phyloP scores from a whole-genome alignment of 2,888 invertebrate species.

The Epinotia demarniana region DNA sequence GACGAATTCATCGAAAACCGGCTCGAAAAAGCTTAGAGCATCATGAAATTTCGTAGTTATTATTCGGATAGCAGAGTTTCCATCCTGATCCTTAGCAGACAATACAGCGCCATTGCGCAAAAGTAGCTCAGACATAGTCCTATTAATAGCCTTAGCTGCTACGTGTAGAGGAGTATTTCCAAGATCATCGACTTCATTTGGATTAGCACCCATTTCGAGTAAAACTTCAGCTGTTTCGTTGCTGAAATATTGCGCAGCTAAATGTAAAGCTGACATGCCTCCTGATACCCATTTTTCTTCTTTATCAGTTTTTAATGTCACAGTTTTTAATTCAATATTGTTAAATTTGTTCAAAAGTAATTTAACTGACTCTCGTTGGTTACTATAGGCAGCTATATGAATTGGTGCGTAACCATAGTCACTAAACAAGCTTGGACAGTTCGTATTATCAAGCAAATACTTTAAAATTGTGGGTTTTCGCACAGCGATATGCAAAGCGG shows the following conservation, averaged over 20 bases:
- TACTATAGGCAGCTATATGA: constrained; percentile 61
- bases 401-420: constrained; percentile 45
- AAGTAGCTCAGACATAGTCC: constrained; percentile 56
- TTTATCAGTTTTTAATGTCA: background rate
- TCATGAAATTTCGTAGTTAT: constrained; percentile 53
- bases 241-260: constrained; percentile 46
- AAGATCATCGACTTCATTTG: constrained; percentile 51
- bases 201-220: constrained; percentile 57
- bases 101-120: constrained; percentile 53
- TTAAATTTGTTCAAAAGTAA: constrained; percentile 59
- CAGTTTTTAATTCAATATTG: constrained; percentile 27
- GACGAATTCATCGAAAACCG: constrained; percentile 50
- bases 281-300: constrained; percentile 8
- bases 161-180: constrained; percentile 57
- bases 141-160: constrained; percentile 54
- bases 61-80: constrained; percentile 53
- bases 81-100: constrained; percentile 47
- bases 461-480: constrained; percentile 24
- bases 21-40: constrained; percentile 49
- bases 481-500: constrained; percentile 27
- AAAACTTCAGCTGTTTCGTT: constrained; percentile 49
- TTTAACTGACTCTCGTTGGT: constrained; percentile 70
- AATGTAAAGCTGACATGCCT: constrained; percentile 47
- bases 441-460: constrained; percentile 26
- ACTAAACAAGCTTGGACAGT: constrained; percentile 21